Conservation (phyloP, 2,113 vertebrate genomes). For the Erpornis zantholeuca region DNA sequence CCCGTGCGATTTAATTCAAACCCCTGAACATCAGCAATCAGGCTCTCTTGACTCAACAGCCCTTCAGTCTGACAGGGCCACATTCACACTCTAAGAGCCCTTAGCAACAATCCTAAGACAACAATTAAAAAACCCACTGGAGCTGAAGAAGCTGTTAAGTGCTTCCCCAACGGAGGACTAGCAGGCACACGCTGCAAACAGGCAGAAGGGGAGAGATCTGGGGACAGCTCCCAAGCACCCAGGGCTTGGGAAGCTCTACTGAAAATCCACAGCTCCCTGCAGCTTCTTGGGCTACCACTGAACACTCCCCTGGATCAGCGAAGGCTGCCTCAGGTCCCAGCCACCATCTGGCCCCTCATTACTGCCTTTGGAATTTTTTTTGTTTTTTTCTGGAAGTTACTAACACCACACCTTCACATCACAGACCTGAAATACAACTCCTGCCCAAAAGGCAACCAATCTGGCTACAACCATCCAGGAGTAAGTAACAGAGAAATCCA, state of each 20-base stretch:
- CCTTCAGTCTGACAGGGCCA: background rate
- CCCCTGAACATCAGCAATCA: background rate
- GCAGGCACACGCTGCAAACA: rapidly evolving
- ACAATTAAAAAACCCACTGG: rapidly evolving
- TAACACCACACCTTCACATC: background rate
- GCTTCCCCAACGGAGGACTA: rapidly evolving
- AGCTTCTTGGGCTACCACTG: background rate
- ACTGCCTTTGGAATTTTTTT: background rate
- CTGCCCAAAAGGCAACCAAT: background rate
- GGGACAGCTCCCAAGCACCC: background rate
- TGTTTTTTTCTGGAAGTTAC: background rate
- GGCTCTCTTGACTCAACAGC: background rate
- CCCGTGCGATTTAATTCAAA: background rate
- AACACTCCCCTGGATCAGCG: too few species aligned
- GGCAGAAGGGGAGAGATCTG: background rate
- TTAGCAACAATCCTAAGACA: background rate
- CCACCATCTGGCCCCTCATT: background rate
- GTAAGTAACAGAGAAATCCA: background rate
- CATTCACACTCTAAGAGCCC: background rate
- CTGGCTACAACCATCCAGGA: background rate
- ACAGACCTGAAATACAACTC: background rate
- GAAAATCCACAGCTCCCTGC: background rate
- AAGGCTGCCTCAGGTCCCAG: background rate
- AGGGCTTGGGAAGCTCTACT: background rate
- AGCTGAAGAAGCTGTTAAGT: background rate